Percentiles rank a stretch among this genome's conserved stretches.
phyloP scores from a whole-genome alignment of 2,113 vertebrate species.

The Mirounga angustirostris region DNA sequence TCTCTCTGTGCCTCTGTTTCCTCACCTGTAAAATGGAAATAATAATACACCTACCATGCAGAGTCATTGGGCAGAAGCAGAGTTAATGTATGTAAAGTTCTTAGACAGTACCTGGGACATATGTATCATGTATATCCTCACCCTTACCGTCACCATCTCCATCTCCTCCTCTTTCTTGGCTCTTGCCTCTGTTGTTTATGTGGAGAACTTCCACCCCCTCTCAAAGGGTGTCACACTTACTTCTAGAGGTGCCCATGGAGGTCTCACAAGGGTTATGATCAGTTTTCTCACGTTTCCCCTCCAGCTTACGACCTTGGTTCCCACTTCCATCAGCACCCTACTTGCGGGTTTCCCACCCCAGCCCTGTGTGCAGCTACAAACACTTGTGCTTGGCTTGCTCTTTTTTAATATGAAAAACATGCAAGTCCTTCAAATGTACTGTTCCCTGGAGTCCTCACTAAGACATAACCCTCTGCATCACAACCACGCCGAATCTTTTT shows the following conservation, averaged over 20 bases:
- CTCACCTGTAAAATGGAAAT: constrained; percentile 4
- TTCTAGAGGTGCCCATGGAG: not conserved
- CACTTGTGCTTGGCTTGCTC: not conserved
- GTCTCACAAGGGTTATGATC: not conserved
- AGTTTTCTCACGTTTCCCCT: not conserved
- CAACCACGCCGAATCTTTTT: not conserved
- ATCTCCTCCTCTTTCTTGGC: not conserved
- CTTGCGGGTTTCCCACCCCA: not conserved
- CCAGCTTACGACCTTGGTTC: not conserved
- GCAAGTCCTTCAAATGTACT: not conserved
- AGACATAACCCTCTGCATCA: not conserved
- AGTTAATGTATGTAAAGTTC: not conserved
- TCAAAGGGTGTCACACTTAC: not conserved
- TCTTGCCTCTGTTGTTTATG: not conserved
- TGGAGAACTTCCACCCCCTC: not conserved
- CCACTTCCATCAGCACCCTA: not conserved
- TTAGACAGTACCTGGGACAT: not conserved
- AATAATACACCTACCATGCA: not conserved
- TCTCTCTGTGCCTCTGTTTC: not conserved
- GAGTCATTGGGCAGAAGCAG: not conserved
- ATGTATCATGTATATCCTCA: not conserved
- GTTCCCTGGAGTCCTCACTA: not conserved
- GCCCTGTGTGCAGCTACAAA: not conserved
- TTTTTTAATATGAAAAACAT: not conserved
- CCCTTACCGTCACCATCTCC: not conserved